Base-by-base conservation (phyloP, 2,797 vertebrate genomes). In the Hirundo rustica region DNA sequence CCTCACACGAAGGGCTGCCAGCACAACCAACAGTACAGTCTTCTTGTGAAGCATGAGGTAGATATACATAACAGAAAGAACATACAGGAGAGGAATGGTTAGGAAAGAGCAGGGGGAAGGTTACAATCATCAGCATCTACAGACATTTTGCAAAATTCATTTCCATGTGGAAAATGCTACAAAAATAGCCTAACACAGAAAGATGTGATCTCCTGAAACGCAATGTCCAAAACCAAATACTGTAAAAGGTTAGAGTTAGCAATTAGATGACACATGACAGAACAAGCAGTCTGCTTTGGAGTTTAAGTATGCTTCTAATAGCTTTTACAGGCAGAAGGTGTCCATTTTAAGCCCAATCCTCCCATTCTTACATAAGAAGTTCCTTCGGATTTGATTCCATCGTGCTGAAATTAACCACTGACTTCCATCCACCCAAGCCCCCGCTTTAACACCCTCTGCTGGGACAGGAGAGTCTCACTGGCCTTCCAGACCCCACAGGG, bases 21-120 rank as follows among this genome's bases (percentile, higher is more conserved):
- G 96, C 82, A 96, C 92, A 97, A 93, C 98, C 97, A 97, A 96
- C 97, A 97, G 97, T 96, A 97, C 75, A 95, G 91, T 95, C 96
- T 95, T 94, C 97, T 97, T 97, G 96, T 97, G 97, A 96, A 97
- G 97, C 96, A 97, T 98, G 98, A 98, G 98, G 98, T 98, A 98
- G 98, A 98, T 98, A 97, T 83, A 96, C 62, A 38, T 95, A 93
- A 97, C 93, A 96, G 94, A 97, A 92, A 95, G 92, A 96, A 89
- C 77, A 55, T 74, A 96, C 18, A 65, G 86, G 30, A 85, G n/a
- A 96, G 71, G 89, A 96, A 97, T 21, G 71, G 64, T 71, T 95
- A 96, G 95, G 95, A 93, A 93, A 83, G 89, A 88, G 88, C 48
- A 71, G 48, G 75, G 94, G 94, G 27, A 91, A 95, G 50, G 92